Evolutionary conservation across 2,797 vertebrate species (phyloP).

Genomic region (Argya squamiceps): DNA sequence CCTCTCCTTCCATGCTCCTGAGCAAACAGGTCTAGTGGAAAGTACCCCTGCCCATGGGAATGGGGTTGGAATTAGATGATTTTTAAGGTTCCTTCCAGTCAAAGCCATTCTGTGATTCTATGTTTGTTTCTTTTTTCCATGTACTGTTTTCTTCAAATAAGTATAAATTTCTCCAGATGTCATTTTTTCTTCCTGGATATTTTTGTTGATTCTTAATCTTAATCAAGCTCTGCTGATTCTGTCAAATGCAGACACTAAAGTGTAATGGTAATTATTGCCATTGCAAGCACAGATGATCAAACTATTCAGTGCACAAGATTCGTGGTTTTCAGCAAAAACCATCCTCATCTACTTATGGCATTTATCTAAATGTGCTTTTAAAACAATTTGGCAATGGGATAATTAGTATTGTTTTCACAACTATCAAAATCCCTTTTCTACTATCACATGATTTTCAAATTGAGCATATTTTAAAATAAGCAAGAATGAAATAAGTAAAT

Average conservation of each 20-base stretch:
- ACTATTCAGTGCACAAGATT: background rate
- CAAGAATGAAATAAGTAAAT: background rate
- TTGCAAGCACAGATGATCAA: background rate
- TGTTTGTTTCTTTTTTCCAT: background rate
- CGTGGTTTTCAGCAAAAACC: background rate
- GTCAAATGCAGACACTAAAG: background rate
- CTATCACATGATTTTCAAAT: background rate
- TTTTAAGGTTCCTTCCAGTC: background rate
- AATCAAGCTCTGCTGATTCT: background rate
- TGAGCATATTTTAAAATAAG: background rate
- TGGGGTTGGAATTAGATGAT: background rate
- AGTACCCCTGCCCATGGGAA: background rate
- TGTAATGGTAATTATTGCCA: background rate
- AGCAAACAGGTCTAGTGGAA: background rate
- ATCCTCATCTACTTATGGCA: background rate
- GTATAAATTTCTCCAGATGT: background rate
- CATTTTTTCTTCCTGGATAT: background rate
- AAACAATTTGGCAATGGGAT: background rate
- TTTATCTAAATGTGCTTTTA: background rate
- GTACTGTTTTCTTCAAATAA: background rate
- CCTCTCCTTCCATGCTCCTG: fast-evolving
- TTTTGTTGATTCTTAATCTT: background rate
- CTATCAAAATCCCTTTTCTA: background rate
- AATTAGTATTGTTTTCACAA: background rate
- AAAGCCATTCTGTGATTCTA: background rate